phyloP scores from a whole-genome alignment of 2,797 vertebrate genomes.

The Phrynocephalus guinanensis region DNA sequence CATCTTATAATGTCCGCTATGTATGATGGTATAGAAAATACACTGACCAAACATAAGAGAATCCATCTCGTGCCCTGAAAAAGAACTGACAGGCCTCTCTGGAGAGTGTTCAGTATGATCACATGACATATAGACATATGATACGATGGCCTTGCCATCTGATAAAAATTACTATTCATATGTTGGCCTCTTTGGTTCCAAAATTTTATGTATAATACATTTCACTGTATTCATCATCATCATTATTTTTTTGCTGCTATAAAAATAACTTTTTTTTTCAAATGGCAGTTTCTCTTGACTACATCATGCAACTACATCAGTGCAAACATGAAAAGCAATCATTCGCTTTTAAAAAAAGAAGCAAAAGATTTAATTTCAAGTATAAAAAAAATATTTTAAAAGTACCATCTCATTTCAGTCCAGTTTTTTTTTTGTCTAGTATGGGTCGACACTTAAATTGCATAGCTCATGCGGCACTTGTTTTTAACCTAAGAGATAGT shows the following conservation, averaged over 20 bases:
- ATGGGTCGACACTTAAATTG: slow-evolving; percentile 93
- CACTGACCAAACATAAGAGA: slow-evolving; percentile 88
- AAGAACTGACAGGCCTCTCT: slow-evolving; percentile 90
- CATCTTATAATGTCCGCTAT: slow-evolving; percentile 79
- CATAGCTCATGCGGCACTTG: slow-evolving; percentile 98
- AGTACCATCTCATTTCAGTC: slow-evolving; percentile 86
- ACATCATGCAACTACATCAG: slow-evolving; percentile 98
- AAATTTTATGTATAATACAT: slow-evolving; percentile 97
- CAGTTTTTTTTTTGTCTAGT: slow-evolving; percentile 82
- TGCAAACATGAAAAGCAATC: slow-evolving; percentile 99
- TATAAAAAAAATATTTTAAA: slow-evolving; percentile 94
- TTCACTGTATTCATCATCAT: slow-evolving; percentile 88
- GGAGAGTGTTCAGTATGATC: slow-evolving; percentile 85
- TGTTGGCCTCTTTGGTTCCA: slow-evolving; percentile 99
- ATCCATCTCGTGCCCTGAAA: slow-evolving; percentile 94
- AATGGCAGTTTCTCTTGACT: slow-evolving; percentile 92
- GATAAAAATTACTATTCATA: slow-evolving; percentile 91
- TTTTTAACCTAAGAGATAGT: slow-evolving; percentile 82
- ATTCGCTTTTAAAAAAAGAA: slow-evolving; percentile 96
- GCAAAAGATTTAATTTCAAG: slow-evolving; percentile 99
- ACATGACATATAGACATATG: slow-evolving; percentile 75
- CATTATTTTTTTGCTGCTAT: slow-evolving; percentile 88
- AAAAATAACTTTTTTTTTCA: slow-evolving; percentile 97
- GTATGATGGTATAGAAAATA: slow-evolving; percentile 91
- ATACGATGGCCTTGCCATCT: slow-evolving; percentile 87